Conservation (phyloP, 2,113 vertebrate species). For the Thymallus thymallus region DNA sequence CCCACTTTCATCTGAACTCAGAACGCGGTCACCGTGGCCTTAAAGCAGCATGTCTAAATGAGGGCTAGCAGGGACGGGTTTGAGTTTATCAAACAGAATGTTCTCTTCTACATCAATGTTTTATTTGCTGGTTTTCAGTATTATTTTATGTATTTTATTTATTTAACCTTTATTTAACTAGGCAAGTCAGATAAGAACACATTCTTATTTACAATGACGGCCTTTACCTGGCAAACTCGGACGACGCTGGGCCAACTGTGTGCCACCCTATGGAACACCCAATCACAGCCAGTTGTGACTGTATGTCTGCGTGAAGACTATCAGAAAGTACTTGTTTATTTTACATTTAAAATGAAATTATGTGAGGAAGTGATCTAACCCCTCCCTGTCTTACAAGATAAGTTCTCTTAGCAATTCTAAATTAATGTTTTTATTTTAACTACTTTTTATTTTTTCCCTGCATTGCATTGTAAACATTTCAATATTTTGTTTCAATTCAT, state of each 20-base stretch:
- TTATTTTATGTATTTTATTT: no score
- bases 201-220: no score
- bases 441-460: background rate
- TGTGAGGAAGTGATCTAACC: background rate
- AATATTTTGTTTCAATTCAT: no score
- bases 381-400: background rate
- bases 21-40: background rate
- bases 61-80: background rate
- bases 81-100: background rate
- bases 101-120: background rate
- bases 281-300: no score
- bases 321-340: no score
- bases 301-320: no score
- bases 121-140: background rate
- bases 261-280: no score
- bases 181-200: no score
- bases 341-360: background rate
- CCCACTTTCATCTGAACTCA: background rate
- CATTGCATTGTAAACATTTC: background rate
- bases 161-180: no score
- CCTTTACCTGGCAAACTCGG: no score
- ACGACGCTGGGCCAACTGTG: no score
- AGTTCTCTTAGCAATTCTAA: background rate
- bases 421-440: background rate
- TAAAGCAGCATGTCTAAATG: background rate